Percentiles rank a stretch among this genome's conserved stretches.
phyloP scores from a whole-genome alignment of 2,888 invertebrate species.

The Caenorhabditis sinica region DNA sequence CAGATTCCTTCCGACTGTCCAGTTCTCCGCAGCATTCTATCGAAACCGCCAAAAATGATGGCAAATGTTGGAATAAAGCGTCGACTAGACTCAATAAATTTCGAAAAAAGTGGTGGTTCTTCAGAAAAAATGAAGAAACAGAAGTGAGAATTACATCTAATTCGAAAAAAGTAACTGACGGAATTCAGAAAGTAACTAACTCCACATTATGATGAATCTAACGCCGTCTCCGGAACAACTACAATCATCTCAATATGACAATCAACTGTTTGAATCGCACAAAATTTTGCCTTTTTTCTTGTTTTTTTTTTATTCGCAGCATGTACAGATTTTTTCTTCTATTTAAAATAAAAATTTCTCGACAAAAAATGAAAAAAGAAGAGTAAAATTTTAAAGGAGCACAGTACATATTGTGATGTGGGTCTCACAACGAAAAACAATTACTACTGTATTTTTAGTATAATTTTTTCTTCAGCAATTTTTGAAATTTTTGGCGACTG shows the following conservation, averaged over 20 bases:
- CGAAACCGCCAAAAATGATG: constrained; percentile 22
- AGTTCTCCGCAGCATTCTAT: constrained; percentile 60
- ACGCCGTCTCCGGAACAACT: background rate
- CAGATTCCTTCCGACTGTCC: constrained; percentile 47
- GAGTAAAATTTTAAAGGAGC: too few species aligned
- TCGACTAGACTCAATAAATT: constrained; percentile 28
- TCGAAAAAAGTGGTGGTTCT: constrained; percentile 25
- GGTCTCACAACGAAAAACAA: too few species aligned
- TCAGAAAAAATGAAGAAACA: constrained; percentile 36
- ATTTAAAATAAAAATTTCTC: too few species aligned
- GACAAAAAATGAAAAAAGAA: too few species aligned
- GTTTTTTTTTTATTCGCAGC: too few species aligned
- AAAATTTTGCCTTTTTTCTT: too few species aligned
- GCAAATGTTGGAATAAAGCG: constrained; percentile 37
- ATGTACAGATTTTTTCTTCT: too few species aligned
- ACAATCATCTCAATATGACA: background rate
- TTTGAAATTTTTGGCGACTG: too few species aligned
- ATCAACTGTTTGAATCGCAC: background rate
- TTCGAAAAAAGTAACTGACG: background rate
- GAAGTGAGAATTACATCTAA: background rate
- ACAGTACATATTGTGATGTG: too few species aligned
- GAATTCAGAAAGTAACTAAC: constrained; percentile 9
- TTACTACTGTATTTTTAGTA: too few species aligned
- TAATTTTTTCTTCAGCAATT: too few species aligned
- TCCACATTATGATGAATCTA: constrained; percentile 1